A percentile compares a stretch with the other conserved stretches of the same genome.
Evolutionary conservation across 2,797 vertebrate genomes (phyloP).

Genomic region (Lagothrix lagotricha): DNA sequence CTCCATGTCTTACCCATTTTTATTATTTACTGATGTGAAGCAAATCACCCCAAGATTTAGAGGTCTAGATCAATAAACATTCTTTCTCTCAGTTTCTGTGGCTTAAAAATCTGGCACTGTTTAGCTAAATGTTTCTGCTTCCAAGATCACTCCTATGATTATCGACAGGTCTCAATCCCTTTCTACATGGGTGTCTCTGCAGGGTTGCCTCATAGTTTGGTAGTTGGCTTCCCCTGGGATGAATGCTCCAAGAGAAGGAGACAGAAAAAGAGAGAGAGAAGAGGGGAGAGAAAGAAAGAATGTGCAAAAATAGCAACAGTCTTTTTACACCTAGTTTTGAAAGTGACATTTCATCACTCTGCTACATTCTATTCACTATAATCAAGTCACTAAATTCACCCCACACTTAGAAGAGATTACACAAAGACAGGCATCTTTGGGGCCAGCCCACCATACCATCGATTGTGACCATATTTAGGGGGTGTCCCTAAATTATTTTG

Average conservation of each 20-base stretch:
- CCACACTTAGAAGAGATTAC: background rate
- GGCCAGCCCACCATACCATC: too few species aligned
- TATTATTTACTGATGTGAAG: background rate
- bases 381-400: background rate
- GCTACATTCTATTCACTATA: background rate
- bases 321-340: background rate
- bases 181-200: background rate
- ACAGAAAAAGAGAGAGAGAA: background rate
- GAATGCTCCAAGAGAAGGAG: background rate
- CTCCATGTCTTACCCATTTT: background rate
- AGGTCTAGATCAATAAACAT: background rate
- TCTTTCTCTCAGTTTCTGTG: background rate
- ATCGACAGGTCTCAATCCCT: background rate
- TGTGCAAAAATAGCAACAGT: background rate
- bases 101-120: background rate
- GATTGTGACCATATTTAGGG: background rate
- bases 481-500: background rate
- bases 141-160: background rate
- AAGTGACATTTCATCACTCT: background rate
- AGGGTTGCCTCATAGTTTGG: background rate
- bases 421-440: background rate
- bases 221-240: background rate
- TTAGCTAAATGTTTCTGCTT: background rate
- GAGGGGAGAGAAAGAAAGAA: background rate
- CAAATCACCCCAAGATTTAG: background rate